Base-by-base conservation (phyloP, 2,113 vertebrate species). In the Podocnemis expansa region DNA sequence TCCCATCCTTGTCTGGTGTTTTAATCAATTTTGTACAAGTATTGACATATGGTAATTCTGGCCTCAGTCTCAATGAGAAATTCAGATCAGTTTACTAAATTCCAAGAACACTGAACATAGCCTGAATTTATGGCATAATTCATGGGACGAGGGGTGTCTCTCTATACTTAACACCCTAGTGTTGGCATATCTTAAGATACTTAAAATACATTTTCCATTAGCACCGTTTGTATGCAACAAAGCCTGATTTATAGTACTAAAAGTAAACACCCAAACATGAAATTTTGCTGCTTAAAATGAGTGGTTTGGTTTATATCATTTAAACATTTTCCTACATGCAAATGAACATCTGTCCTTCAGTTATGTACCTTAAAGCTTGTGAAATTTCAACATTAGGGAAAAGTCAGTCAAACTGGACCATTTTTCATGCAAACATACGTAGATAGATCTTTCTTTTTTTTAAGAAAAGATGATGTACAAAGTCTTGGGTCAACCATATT, bases 231-330 rank as follows among this genome's bases (percentile, higher is more conserved):
- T 91, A 84, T 6, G 4, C 34, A 82, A 54, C 51, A 67, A 63
- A 90, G 79, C 58, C 89, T 90, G 73, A 82, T 54, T 58, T 91
- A 47, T 41, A 52, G 73, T n/a, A 84, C 96, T 41, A 83, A 89
- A 94, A 70, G 87, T 25, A 92, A 93, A 70, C 82, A 84, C 0
- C 0, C 63, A 91, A 89, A 70, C n/a, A 38, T 70, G 34, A 54
- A 75, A 94, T 82, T 86, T 45, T 22, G 27, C 51, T 94, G 95
- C 90, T 82, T 94, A 91, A 93, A 95, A 91, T 60, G 93, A 67
- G 47, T 78, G 63, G 89, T 80, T 89, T 41, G 85, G 92, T 93
- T 96, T 87, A 84, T 38, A 89, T 13, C 8, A 58, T 43, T 78
- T 58, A 63, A 93, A 90, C 38, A 55, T 45, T 90, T 55, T 85